A percentile compares a stretch with the other conserved stretches of the same genome.
Conservation (phyloP, 2,888 invertebrate genomes). For the Mycalesis mineus region DNA sequence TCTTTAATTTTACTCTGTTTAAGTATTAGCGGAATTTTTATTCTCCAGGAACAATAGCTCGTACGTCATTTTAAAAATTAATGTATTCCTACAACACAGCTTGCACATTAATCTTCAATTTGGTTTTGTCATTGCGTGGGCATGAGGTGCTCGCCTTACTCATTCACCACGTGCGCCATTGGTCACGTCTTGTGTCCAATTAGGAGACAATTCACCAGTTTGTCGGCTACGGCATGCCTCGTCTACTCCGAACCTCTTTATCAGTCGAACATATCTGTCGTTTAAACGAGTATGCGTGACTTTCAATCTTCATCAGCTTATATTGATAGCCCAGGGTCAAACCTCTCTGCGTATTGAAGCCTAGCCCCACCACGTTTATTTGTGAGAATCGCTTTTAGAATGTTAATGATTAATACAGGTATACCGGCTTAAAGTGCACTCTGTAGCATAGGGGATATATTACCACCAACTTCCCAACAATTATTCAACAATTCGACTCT, state of each 20-base stretch:
- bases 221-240: conserved; percentile 7
- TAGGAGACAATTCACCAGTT: conserved; percentile 32
- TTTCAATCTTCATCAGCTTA: neutral
- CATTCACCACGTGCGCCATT: conserved; percentile 50
- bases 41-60: neutral
- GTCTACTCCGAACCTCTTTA: conserved; percentile 3
- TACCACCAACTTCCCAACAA: too few relatives aligned
- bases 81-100: neutral
- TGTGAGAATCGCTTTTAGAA: too few relatives aligned
- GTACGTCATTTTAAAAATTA: too few relatives aligned
- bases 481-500: too few relatives aligned
- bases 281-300: neutral
- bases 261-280: conserved; percentile 1
- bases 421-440: too few relatives aligned
- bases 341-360: too few relatives aligned
- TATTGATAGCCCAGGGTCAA: too few relatives aligned
- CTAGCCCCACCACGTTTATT: too few relatives aligned
- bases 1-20: neutral
- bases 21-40: neutral
- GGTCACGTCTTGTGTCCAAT: conserved; percentile 53
- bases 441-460: too few relatives aligned
- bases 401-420: too few relatives aligned
- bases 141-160: conserved; percentile 32
- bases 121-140: conserved; percentile 22
- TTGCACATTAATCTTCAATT: conserved; percentile 5